Conservation (phyloP, 2,113 vertebrate species). For the Lipotes vexillifer region DNA sequence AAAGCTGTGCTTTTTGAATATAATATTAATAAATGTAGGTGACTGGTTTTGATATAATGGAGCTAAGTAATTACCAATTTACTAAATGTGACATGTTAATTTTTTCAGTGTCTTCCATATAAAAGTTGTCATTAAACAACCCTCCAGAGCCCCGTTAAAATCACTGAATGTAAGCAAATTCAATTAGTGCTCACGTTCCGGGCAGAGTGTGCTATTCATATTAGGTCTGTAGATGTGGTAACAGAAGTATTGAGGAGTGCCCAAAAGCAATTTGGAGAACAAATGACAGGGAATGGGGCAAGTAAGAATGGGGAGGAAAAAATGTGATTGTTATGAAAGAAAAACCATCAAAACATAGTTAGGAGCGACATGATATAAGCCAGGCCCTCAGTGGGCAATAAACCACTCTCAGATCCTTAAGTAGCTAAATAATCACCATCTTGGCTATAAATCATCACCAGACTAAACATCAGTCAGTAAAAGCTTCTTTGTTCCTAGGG, state of each 20-base stretch:
- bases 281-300: slow-evolving; percentile 44
- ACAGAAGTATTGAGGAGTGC: slow-evolving; percentile 39
- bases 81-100: slow-evolving; percentile 73
- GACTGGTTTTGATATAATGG: slow-evolving; percentile 60
- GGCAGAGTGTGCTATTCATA: slow-evolving; percentile 44
- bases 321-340: slow-evolving; percentile 45
- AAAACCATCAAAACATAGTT: slow-evolving; percentile 58
- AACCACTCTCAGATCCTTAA: slow-evolving; percentile 25
- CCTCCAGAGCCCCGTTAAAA: slow-evolving; percentile 69
- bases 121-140: slow-evolving; percentile 69
- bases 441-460: slow-evolving; percentile 36
- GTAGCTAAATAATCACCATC: slow-evolving; percentile 26
- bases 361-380: background rate
- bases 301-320: slow-evolving; percentile 41
- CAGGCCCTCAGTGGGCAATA: background rate
- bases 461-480: slow-evolving; percentile 22
- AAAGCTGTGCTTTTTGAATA: slow-evolving; percentile 16
- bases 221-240: slow-evolving; percentile 45
- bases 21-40: slow-evolving; percentile 37
- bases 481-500: slow-evolving; percentile 10
- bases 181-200: slow-evolving; percentile 45
- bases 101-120: slow-evolving; percentile 68
- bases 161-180: slow-evolving; percentile 63
- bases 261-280: slow-evolving; percentile 65
- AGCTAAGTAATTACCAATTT: slow-evolving; percentile 72